Evolutionary conservation across 2,113 vertebrate genomes (phyloP).

Genomic region (Lamprotornis superbus): DNA sequence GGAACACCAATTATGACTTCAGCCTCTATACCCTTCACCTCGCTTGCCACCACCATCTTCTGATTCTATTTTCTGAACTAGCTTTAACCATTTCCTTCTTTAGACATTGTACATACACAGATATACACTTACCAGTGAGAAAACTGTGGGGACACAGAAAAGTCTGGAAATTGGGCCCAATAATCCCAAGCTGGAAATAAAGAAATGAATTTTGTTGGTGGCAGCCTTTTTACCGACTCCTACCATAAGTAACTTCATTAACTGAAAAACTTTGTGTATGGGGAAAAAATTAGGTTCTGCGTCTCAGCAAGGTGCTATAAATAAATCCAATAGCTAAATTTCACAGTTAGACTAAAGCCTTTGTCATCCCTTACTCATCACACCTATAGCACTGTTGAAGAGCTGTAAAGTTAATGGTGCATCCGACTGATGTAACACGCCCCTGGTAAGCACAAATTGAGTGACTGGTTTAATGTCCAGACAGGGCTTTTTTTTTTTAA

Average conservation of each 20-base stretch:
- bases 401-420: neutral
- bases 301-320: neutral
- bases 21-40: neutral
- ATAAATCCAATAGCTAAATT: neutral
- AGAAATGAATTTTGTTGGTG: neutral
- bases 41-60: neutral
- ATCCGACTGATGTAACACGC: rapidly evolving
- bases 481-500: neutral
- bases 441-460: neutral
- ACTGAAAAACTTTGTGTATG: neutral
- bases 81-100: neutral
- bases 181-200: neutral
- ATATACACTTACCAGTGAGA: rapidly evolving
- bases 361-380: neutral
- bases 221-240: neutral
- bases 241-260: too few relatives aligned
- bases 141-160: neutral
- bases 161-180: neutral
- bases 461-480: neutral
- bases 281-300: neutral
- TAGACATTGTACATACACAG: neutral
- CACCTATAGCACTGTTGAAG: rapidly evolving
- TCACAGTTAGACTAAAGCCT: neutral
- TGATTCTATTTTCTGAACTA: neutral
- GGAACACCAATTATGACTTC: neutral